Evolutionary conservation across 2,797 vertebrate genomes (phyloP).

Genomic region (Trichosurus vulpecula): DNA sequence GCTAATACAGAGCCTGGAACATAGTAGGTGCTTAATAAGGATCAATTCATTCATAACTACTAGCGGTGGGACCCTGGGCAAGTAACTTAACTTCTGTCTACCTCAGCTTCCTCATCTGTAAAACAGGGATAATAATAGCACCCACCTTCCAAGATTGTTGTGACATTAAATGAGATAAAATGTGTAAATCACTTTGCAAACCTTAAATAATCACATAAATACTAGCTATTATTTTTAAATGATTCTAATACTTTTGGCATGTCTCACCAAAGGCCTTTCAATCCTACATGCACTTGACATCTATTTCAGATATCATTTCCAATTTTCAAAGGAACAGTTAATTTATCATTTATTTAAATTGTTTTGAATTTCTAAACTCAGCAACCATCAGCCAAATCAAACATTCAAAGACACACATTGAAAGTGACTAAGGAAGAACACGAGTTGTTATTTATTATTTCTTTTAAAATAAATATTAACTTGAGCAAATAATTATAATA

Average conservation of each 20-base stretch:
- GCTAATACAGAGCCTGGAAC: fast-evolving
- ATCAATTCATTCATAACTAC: neutral
- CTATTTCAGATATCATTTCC: neutral
- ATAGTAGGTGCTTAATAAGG: fast-evolving
- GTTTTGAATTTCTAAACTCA: neutral
- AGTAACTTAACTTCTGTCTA: neutral
- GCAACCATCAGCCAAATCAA: neutral
- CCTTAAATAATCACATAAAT: neutral
- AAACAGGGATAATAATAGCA: neutral
- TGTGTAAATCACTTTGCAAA: neutral
- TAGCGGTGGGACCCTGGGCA: neutral
- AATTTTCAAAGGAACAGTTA: neutral
- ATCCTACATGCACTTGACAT: neutral
- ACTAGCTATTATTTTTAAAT: neutral
- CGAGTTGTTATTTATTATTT: neutral
- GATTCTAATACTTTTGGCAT: neutral
- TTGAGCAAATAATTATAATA: neutral
- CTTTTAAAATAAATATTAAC: neutral
- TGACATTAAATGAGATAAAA: neutral
- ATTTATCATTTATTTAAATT: neutral
- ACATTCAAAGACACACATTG: neutral
- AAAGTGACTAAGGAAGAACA: neutral
- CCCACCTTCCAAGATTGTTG: neutral
- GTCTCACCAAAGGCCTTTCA: neutral
- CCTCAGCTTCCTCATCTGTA: neutral